Evolutionary conservation across 1,140 invertebrate genomes (phyloP).

Genomic region (Meloidogyne floridensis): DNA sequence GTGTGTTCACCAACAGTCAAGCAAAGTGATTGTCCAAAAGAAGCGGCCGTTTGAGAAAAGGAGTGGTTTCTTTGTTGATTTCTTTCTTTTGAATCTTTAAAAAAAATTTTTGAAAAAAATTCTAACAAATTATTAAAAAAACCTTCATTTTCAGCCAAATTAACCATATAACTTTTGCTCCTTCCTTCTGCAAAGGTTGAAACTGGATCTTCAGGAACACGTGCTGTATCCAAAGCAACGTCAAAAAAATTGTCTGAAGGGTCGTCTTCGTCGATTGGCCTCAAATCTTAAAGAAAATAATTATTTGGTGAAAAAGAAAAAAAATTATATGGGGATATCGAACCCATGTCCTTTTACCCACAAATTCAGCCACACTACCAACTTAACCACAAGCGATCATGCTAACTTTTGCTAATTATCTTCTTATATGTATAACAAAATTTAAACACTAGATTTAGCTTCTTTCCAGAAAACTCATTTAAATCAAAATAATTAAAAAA

Average conservation of each 20-base stretch:
- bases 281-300: background rate
- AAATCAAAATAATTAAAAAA: background rate
- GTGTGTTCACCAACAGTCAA: conserved; percentile 21
- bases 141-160: background rate
- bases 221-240: conserved; percentile 7
- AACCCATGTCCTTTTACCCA: no score
- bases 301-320: background rate
- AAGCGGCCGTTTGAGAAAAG: background rate
- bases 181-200: background rate
- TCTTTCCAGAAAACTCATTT: background rate
- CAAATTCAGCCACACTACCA: background rate
- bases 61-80: background rate
- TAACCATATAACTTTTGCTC: background rate
- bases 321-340: no score
- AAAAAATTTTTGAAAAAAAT: background rate
- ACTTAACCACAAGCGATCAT: background rate
- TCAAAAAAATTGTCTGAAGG: conserved; percentile 17
- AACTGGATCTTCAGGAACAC: conserved; percentile 23
- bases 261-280: conserved; percentile 7
- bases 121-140: background rate
- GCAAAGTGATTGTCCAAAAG: conserved; percentile 23
- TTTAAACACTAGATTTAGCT: no score
- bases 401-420: no score
- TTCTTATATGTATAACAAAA: no score
- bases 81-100: background rate